phyloP scores from a whole-genome alignment of 1,140 invertebrate species.

The Conus ventricosus region DNA sequence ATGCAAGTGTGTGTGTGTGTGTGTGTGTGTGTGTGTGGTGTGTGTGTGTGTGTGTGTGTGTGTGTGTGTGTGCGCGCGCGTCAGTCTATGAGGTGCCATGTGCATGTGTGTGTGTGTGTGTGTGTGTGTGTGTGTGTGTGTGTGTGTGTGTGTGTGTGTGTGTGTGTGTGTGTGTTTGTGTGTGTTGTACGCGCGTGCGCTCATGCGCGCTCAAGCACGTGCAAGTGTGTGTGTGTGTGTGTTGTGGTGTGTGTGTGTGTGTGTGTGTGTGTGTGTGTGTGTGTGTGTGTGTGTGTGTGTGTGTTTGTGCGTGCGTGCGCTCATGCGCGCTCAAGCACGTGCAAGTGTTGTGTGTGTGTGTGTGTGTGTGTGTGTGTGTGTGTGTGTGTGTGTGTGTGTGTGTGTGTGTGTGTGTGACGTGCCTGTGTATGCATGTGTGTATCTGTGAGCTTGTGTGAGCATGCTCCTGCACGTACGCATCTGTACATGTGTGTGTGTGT shows the following conservation, averaged over 20 bases:
- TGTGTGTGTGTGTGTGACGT: neutral
- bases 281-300: neutral
- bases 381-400: neutral
- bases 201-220: neutral
- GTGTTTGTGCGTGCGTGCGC: neutral
- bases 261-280: conserved; percentile 4
- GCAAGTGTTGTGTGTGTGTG: too few species aligned
- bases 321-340: too few species aligned
- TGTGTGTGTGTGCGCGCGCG: neutral
- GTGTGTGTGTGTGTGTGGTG: neutral
- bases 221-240: neutral
- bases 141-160: neutral
- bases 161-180: conserved; percentile 20
- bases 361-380: neutral
- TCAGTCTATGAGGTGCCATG: too few species aligned
- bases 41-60: conserved; percentile 14
- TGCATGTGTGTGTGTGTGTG: neutral
- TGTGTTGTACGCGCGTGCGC: neutral
- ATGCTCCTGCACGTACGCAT: too few species aligned
- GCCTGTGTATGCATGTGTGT: too few species aligned
- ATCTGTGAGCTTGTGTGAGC: too few species aligned
- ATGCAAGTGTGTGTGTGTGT: too few species aligned
- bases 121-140: neutral
- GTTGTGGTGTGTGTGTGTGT: neutral
- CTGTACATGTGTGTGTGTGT: neutral